Percentiles rank a stretch among this genome's conserved stretches.
phyloP scores from a whole-genome alignment of 2,888 invertebrate genomes.

The Eretmocerus hayati region DNA sequence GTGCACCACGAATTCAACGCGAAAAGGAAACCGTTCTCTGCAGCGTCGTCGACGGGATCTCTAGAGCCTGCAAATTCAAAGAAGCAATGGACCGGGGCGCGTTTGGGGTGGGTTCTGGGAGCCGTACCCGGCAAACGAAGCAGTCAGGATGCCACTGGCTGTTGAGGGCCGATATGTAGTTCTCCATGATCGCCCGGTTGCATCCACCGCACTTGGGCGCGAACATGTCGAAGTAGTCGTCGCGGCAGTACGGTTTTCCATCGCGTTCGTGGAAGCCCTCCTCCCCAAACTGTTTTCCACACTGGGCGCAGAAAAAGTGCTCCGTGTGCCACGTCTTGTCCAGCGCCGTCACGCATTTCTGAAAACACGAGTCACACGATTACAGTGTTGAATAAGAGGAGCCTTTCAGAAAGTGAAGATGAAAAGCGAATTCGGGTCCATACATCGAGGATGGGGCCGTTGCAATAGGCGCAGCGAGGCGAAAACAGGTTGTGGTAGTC shows the following conservation, averaged over 20 bases:
- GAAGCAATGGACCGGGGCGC: no score
- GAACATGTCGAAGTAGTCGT: slow-evolving; percentile 96
- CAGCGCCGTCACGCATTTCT: slow-evolving; percentile 98
- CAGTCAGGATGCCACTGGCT: slow-evolving; percentile 98
- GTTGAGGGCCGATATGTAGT: slow-evolving; percentile 95
- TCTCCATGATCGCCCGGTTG: slow-evolving; percentile 91
- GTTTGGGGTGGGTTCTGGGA: no score
- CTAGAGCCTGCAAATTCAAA: no score
- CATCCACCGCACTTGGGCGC: slow-evolving; percentile 98
- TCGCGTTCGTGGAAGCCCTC: slow-evolving; percentile 97
- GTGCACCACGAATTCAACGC: no score
- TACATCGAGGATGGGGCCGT: slow-evolving; percentile 97
- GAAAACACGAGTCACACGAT: slow-evolving; percentile 25
- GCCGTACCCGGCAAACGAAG: slow-evolving; percentile 96
- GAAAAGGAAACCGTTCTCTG: no score
- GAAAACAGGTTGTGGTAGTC: slow-evolving; percentile 99
- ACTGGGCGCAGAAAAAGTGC: slow-evolving; percentile 97
- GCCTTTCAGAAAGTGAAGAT: background rate
- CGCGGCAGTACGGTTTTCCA: slow-evolving; percentile 91
- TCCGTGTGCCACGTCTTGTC: slow-evolving; percentile 99
- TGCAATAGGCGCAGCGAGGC: slow-evolving; percentile 97
- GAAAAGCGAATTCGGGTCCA: slow-evolving; percentile 38
- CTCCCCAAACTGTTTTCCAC: slow-evolving; percentile 94
- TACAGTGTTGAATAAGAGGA: background rate
- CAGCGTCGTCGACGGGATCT: no score